phyloP scores from a whole-genome alignment of 2,797 vertebrate species.

The Ptychobarbus kaznakovi region DNA sequence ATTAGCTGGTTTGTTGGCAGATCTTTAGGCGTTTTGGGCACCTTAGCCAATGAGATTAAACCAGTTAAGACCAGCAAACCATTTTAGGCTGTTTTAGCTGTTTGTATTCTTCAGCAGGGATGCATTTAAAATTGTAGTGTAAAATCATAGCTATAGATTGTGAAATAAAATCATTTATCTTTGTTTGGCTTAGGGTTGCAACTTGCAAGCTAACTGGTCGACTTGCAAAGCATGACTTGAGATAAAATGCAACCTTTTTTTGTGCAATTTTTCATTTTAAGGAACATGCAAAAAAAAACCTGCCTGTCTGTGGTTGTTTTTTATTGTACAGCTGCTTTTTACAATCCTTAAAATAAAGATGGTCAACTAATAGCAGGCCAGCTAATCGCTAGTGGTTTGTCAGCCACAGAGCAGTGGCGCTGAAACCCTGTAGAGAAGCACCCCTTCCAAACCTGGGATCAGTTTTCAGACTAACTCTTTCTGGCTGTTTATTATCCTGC shows the following conservation, averaged over 20 bases:
- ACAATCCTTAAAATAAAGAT: conserved; percentile 48
- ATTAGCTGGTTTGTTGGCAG: not conserved
- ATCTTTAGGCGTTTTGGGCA: not conserved
- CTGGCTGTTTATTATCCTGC: conserved; percentile 41
- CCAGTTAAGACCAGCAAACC: not conserved
- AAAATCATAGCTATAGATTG: not conserved
- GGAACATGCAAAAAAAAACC: not conserved
- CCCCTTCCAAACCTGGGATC: conserved; percentile 27
- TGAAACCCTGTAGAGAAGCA: not conserved
- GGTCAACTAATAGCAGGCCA: conserved; percentile 55
- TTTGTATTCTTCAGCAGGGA: not conserved
- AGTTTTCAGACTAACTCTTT: conserved; percentile 52
- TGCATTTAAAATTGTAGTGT: not conserved
- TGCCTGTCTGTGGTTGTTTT: not conserved
- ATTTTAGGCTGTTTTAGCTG: not conserved
- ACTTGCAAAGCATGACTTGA: not conserved
- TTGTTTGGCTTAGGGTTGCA: not conserved
- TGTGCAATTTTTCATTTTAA: not conserved
- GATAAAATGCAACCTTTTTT: not conserved
- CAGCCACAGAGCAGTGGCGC: conserved; percentile 38
- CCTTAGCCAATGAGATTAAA: not conserved
- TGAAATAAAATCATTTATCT: not conserved
- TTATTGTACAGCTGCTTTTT: not conserved
- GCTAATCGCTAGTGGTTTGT: conserved; percentile 46
- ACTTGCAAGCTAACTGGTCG: not conserved